Conservation (phyloP, 2,113 vertebrate genomes). For the Mesocricetus auratus region DNA sequence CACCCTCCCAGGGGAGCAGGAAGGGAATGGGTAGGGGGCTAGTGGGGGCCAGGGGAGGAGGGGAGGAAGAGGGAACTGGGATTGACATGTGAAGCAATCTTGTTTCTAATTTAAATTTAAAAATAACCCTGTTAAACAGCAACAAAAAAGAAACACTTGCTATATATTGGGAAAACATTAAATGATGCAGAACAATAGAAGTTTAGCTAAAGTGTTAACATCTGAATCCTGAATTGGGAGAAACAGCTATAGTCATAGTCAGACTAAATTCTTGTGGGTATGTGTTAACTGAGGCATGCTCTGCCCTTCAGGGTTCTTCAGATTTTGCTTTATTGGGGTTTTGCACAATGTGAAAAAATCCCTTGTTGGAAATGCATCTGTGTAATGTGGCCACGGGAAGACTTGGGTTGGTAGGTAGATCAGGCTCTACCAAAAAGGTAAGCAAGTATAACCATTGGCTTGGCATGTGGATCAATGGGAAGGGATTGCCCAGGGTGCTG, state of each 20-base stretch:
- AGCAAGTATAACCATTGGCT: background rate
- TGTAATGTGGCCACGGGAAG: background rate
- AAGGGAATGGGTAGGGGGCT: no score
- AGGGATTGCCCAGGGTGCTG: background rate
- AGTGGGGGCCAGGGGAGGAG: no score
- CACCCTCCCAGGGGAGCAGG: no score
- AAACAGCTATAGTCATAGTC: background rate
- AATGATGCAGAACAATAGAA: conserved; percentile 45
- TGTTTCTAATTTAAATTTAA: no score
- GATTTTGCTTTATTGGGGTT: background rate
- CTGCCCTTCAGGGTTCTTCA: background rate
- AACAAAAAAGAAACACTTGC: conserved; percentile 47
- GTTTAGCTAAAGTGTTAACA: background rate
- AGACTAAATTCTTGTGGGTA: background rate
- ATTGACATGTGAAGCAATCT: no score
- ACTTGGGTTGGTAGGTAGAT: background rate
- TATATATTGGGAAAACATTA: conserved; percentile 55
- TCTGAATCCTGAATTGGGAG: conserved; percentile 5
- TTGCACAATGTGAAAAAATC: conserved; percentile 8
- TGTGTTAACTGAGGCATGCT: background rate
- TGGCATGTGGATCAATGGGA: background rate
- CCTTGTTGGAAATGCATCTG: conserved; percentile 3
- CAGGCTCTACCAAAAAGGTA: background rate
- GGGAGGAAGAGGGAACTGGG: no score
- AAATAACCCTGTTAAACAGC: background rate